Evolutionary conservation across 2,888 invertebrate genomes (phyloP).

Genomic region (Amblyteles armatorius): DNA sequence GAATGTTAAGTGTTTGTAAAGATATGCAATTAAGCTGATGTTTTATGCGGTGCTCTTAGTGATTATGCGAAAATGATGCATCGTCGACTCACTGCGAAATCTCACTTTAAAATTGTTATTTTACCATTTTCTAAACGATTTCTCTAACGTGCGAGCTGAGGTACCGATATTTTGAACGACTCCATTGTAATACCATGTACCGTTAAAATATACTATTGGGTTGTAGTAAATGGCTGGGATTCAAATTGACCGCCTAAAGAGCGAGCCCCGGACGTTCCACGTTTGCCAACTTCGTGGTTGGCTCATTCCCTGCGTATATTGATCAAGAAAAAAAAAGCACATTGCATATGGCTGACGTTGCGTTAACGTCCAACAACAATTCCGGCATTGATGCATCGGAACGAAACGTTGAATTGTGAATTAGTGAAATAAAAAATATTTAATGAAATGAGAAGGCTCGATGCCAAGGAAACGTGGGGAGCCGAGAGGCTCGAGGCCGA

Average conservation of each 20-base stretch:
- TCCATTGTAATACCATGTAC: constrained; percentile 1
- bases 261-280: not conserved
- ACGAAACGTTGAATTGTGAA: constrained; percentile 46
- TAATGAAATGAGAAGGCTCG: constrained; percentile 79
- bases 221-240: not conserved
- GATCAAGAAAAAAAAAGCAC: constrained; percentile 36
- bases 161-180: not conserved
- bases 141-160: not conserved
- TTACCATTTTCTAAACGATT: constrained; percentile 13
- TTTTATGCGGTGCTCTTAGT: not conserved
- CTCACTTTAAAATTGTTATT: not conserved
- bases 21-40: not conserved
- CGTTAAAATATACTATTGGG: constrained; percentile 5
- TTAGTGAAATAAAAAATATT: constrained; percentile 26
- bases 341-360: constrained; percentile 64
- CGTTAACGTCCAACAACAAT: constrained; percentile 65
- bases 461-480: constrained; percentile 80
- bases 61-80: not conserved
- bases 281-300: not conserved
- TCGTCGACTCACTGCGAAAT: not conserved
- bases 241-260: not conserved
- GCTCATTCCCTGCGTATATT: constrained; percentile 19
- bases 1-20: not conserved
- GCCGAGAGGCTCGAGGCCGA: constrained; percentile 82
- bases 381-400: constrained; percentile 51